A percentile compares a stretch with the other conserved stretches of the same genome.
Evolutionary conservation across 2,888 invertebrate species (phyloP).

Genomic region (Amphipoea lucens): DNA sequence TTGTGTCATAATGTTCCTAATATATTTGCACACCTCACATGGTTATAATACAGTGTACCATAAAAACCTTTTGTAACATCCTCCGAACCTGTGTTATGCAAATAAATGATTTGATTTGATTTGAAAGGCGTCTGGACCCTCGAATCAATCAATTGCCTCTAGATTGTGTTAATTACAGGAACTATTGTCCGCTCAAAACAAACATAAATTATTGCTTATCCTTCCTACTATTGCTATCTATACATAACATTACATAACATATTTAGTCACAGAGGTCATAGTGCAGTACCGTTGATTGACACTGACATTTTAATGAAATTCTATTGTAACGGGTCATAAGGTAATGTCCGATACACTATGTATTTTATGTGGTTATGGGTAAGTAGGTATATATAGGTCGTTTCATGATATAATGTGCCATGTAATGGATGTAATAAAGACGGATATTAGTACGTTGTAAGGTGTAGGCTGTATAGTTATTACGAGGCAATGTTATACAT

Average conservation of each 20-base stretch:
- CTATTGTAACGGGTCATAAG: constrained; percentile 66
- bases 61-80: too few species aligned
- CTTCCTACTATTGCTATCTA: neutral
- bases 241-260: constrained; percentile 18
- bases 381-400: constrained; percentile 60
- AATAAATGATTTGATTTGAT: too few species aligned
- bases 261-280: constrained; percentile 28
- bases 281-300: constrained; percentile 67
- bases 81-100: too few species aligned
- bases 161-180: neutral
- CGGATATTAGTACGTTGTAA: constrained; percentile 38
- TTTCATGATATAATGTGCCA: constrained; percentile 55
- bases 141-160: neutral
- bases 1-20: too few species aligned
- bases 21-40: too few species aligned
- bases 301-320: constrained; percentile 68
- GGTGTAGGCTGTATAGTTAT: constrained; percentile 18
- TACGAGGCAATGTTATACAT: constrained; percentile 5
- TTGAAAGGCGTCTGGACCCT: too few species aligned
- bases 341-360: constrained; percentile 41
- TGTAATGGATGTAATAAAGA: constrained; percentile 45
- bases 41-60: too few species aligned
- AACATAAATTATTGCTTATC: neutral
- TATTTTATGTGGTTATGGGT: constrained; percentile 24
- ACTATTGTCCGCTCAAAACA: neutral